Base-by-base conservation (phyloP, 2,797 vertebrate genomes). In the Anomalospiza imberbis region DNA sequence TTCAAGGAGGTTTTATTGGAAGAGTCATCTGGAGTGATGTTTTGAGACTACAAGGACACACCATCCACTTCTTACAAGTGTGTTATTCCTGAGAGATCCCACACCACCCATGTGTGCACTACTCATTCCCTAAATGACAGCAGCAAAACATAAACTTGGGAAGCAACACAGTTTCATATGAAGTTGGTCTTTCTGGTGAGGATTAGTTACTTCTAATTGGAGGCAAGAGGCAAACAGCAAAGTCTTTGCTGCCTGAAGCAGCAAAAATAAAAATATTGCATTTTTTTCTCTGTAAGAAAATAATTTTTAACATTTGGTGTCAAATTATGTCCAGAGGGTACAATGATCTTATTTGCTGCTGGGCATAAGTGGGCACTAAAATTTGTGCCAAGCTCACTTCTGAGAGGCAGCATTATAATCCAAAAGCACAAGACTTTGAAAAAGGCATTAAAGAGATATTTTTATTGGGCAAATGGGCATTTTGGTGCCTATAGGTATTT, bases 71-170 rank as follows among this genome's bases (percentile, higher is more conserved):
- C 38, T 4, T 2, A 29, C 47, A 62, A 42, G 32, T 50, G 32
- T 26, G 13, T 63, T 71, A 51, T 26, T 72, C 19, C 16, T 79
- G 29, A 77, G n/a, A 66, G 14, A n/a, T 86, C 42, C 24, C 54
- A n/a, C 32, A 19, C 10, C 51, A 44, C 8, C 17, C 29, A 28
- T 7, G 0, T 5, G 10, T 31, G 22, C 1, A 0, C 28, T 0
- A 3, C 19, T 31, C 3, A 5, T n/a, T 72, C 91, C 60, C 31
- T 65, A 84, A 72, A 34, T 47, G n/a, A 71, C 29, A 77, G 15
- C 22, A 85, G 28, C 19, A 93, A 74, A 76, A 40, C 32, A 61
- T 12, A 34, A 50, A 40, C 40, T 67, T 55, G 26, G 63, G 68
- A 67, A 77, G 22, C 17, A 90, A 18, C 2, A 2, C 3, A 4